Percentiles rank a stretch among this genome's conserved stretches.
Evolutionary conservation across 2,797 vertebrate species (phyloP).

Genomic region (Myotis pilosus): DNA sequence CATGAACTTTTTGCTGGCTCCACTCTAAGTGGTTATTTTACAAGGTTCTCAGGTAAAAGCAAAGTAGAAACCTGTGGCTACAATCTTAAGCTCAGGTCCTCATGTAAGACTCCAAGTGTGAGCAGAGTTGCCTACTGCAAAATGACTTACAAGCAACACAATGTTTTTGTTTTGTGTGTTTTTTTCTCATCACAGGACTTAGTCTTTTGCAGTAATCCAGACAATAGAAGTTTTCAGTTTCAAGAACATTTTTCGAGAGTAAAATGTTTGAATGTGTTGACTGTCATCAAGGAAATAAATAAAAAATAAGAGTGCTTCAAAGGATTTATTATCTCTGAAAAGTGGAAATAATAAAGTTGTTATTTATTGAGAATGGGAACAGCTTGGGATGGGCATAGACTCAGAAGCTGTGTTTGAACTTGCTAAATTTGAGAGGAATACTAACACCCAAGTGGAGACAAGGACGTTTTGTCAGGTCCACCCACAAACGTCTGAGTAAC

Average conservation of each 20-base stretch:
- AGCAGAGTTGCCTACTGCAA: background rate
- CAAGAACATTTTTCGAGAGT: background rate
- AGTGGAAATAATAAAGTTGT: too few species aligned
- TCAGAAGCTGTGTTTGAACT: background rate
- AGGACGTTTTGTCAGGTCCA: background rate
- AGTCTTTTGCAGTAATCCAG: background rate
- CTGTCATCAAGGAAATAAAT: background rate
- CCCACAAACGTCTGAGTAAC: too few species aligned
- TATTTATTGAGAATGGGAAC: background rate
- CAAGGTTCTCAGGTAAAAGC: background rate
- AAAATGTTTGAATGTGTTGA: background rate
- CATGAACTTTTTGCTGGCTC: background rate
- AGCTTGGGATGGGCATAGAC: accelerated
- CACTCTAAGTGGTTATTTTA: background rate
- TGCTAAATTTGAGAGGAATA: background rate
- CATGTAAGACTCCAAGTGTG: background rate
- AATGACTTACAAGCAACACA: background rate
- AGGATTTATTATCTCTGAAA: background rate
- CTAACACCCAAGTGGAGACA: background rate
- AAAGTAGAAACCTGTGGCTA: background rate
- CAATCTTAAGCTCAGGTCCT: background rate
- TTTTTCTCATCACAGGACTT: too few species aligned
- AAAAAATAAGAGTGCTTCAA: background rate
- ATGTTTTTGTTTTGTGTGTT: too few species aligned
- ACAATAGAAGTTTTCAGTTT: background rate